Conservation (phyloP, 2,797 vertebrate species). For the Aplochiton taeniatus region DNA sequence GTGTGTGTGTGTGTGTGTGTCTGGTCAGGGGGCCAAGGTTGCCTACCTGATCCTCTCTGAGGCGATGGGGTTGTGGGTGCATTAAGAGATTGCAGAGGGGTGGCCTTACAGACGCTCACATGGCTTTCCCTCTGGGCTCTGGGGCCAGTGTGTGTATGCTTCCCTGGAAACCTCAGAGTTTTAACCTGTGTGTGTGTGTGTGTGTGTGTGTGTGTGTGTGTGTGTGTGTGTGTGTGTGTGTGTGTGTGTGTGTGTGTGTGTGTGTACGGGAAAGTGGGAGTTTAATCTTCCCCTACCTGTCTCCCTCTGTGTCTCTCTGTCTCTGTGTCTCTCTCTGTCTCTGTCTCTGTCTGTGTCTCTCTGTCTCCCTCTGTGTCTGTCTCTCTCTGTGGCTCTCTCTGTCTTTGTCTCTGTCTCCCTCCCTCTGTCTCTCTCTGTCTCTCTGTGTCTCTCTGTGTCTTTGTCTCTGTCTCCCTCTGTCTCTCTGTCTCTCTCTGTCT, state of each 20-base stretch:
- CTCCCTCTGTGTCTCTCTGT: background rate
- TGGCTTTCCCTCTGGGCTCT: no score
- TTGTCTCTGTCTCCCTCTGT: background rate
- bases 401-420: background rate
- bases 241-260: background rate
- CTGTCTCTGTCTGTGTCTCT: background rate
- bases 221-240: conserved; percentile 5
- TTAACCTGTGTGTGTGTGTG: background rate
- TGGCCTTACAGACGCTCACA: conserved; percentile 37
- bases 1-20: conserved; percentile 30
- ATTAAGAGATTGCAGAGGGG: conserved; percentile 61
- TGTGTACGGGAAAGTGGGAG: conserved; percentile 1
- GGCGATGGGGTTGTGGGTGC: conserved; percentile 55
- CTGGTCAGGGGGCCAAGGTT: conserved; percentile 41
- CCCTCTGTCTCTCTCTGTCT: background rate
- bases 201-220: background rate
- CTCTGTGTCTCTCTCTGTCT: background rate
- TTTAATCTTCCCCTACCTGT: background rate
- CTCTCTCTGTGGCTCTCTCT: no score
- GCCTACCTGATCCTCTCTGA: conserved; percentile 51
- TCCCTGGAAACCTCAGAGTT: no score
- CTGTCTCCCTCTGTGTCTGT: background rate
- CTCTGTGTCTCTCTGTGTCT: background rate
- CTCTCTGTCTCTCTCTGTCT: background rate
- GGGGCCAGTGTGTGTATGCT: no score